Conservation (phyloP, 2,113 vertebrate species). For the Paraplagusia blochii region DNA sequence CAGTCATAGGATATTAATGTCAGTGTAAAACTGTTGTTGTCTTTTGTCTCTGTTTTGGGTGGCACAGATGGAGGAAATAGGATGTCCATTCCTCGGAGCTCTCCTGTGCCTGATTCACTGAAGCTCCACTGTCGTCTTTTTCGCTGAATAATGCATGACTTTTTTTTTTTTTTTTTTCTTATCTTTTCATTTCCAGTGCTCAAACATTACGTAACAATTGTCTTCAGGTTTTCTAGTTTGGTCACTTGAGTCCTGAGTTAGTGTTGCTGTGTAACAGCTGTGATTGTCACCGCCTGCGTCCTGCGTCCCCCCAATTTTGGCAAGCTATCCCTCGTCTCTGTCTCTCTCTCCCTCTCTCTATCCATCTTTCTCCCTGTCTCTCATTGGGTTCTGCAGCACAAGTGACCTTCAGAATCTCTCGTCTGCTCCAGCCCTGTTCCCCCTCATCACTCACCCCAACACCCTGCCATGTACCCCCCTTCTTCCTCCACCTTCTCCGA, state of each 20-base stretch:
- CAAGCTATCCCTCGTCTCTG: constrained; percentile 3
- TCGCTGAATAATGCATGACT: constrained; percentile 64
- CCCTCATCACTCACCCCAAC: constrained; percentile 18
- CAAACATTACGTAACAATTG: constrained; percentile 33
- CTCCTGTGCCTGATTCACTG: constrained; percentile 49
- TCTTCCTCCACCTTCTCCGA: background rate
- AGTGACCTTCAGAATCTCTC: constrained; percentile 74
- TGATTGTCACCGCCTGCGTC: constrained; percentile 21
- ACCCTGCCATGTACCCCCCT: constrained; percentile 10
- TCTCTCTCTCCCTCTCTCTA: constrained; percentile 2
- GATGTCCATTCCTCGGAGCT: constrained; percentile 39
- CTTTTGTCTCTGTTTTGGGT: constrained; percentile 6
- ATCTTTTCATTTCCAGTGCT: constrained; percentile 19
- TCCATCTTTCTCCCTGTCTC: constrained; percentile 25
- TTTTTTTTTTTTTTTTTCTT: constrained; percentile 1
- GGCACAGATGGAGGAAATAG: constrained; percentile 34
- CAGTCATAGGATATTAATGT: background rate
- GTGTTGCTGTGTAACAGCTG: constrained; percentile 7
- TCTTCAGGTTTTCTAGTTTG: constrained; percentile 38
- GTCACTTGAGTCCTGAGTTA: background rate
- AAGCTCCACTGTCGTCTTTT: constrained; percentile 40
- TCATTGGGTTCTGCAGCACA: constrained; percentile 50
- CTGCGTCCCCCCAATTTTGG: constrained; percentile 23
- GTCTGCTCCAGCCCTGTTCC: constrained; percentile 32
- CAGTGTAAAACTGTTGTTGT: constrained; percentile 7